These are phyloP conservation scores for Standfussiana lucernea DNA, from an alignment of 2,888 invertebrate species.

Conservation along the genomic window DNA sequence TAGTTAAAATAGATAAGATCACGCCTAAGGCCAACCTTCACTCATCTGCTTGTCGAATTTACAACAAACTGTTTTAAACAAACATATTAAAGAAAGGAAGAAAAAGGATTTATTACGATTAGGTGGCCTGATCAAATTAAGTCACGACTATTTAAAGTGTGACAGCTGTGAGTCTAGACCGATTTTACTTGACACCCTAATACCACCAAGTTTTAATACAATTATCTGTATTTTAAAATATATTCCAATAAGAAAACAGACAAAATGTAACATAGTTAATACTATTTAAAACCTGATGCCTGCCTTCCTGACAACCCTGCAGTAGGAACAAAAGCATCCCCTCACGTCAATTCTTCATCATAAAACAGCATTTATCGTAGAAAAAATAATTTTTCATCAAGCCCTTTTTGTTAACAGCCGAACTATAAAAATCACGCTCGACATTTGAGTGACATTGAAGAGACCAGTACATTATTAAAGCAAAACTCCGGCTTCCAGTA, in stretches of 20 bases:
- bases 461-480: conserved; percentile 48
- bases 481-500: conserved; percentile 34
- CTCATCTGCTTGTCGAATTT: background rate
- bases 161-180: background rate
- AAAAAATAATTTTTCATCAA: background rate
- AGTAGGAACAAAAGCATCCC: background rate
- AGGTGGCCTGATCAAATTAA: background rate
- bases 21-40: too few relatives aligned
- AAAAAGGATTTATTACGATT: too few relatives aligned
- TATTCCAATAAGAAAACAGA: background rate
- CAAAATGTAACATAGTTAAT: background rate
- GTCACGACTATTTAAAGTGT: background rate
- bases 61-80: background rate
- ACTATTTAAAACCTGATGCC: too few relatives aligned
- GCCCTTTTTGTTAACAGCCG: background rate
- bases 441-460: conserved; percentile 36
- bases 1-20: background rate
- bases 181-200: background rate
- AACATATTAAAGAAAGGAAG: too few relatives aligned
- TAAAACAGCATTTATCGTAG: too few relatives aligned
- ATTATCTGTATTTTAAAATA: background rate
- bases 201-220: background rate
- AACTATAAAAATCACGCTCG: conserved; percentile 9
- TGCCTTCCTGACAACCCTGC: background rate
- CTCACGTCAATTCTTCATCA: too few relatives aligned